Evolutionary conservation across 2,113 vertebrate genomes (phyloP).

Genomic region (Varanus komodoensis): DNA sequence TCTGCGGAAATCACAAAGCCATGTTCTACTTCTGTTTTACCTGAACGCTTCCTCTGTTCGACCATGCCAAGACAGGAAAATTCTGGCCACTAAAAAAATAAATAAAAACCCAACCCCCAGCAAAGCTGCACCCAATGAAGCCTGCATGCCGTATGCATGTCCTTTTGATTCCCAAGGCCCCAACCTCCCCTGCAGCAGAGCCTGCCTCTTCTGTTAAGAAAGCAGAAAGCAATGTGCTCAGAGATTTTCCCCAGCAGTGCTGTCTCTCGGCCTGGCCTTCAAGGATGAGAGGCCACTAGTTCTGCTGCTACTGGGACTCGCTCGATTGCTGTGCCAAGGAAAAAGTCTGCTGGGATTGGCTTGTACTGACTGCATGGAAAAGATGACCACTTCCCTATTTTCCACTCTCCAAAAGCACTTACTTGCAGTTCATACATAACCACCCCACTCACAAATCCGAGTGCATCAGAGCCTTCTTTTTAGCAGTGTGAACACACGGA

Average conservation of each 20-base stretch:
- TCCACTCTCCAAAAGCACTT: background rate
- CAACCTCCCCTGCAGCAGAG: no score
- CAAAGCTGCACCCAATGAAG: background rate
- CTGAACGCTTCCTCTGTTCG: background rate
- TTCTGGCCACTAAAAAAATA: background rate
- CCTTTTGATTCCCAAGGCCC: background rate
- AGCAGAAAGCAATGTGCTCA: background rate
- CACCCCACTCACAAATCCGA: background rate
- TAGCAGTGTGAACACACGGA: background rate
- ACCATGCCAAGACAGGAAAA: background rate
- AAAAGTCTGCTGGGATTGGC: no score
- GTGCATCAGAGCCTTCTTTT: background rate
- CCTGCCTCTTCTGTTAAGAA: background rate
- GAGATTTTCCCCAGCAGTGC: background rate
- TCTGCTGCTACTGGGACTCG: background rate
- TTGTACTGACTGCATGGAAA: background rate
- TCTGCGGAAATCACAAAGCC: background rate
- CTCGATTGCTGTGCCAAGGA: background rate
- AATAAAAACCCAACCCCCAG: background rate
- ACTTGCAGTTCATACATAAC: background rate
- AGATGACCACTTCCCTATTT: background rate
- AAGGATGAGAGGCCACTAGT: background rate
- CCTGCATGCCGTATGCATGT: background rate
- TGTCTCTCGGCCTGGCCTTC: no score
- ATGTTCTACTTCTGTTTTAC: background rate